Conservation (phyloP, 2,888 invertebrate species). For the Eremobia ochroleuca region DNA sequence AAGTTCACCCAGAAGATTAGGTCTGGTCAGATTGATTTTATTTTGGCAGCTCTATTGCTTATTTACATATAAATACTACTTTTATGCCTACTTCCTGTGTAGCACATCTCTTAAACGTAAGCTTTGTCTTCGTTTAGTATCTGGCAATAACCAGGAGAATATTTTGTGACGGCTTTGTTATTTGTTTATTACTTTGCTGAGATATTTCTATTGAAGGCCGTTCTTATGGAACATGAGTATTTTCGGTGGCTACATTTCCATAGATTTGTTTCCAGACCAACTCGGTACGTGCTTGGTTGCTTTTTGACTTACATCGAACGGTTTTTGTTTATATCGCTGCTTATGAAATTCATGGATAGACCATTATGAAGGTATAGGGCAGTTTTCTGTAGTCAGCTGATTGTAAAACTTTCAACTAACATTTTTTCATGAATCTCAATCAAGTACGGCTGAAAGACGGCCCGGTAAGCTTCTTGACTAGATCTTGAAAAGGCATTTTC, state of each 20-base stretch:
- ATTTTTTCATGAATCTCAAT: constrained; percentile 5
- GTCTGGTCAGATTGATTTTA: neutral
- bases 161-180: constrained; percentile 69
- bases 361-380: neutral
- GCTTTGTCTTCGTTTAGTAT: constrained; percentile 64
- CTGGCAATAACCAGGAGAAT: constrained; percentile 67
- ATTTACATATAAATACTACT: neutral
- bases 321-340: neutral
- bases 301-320: neutral
- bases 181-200: constrained; percentile 68
- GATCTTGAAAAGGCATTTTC: neutral
- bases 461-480: no score
- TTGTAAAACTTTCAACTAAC: neutral
- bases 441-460: neutral
- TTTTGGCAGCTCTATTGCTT: neutral
- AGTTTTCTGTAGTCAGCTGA: neutral
- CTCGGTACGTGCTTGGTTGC: neutral
- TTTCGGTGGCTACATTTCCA: constrained; percentile 46
- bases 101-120: constrained; percentile 21
- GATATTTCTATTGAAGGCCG: constrained; percentile 66
- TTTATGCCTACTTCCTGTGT: constrained; percentile 36
- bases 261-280: constrained; percentile 24
- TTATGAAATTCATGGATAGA: neutral
- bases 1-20: neutral
- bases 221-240: constrained; percentile 58